Evolutionary conservation across 1,140 invertebrate genomes (phyloP), one percentile per base, ranked within the genome.

Genomic region (Neotoxoptera formosana): DNA sequence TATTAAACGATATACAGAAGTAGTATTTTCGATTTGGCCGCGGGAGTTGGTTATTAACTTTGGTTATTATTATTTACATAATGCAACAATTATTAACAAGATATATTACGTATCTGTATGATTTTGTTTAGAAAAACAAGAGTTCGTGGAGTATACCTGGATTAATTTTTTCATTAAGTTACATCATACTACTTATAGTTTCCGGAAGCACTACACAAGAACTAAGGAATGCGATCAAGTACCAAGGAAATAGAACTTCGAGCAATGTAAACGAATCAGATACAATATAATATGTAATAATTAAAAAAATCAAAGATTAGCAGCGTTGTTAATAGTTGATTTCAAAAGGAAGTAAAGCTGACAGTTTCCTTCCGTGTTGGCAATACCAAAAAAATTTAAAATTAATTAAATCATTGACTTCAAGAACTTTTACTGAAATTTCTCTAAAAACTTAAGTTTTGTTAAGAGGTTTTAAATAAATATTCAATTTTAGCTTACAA

Each of bases 201-300:
- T 93, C 91, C 34, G 76, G 81, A 23, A 53, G 84, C 30, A 86
- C 25, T 9, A 93, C 91, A 9, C 30, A n/a, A 0, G 53, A 25
- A 7, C 86, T 93, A 45, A 86, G 81, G 7, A 20, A 93, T 11
- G 81, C 34, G n/a, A 93, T 83, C 21, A 93, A 93, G 36, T 93
- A 51, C 48, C 91, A 84, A 53, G 91, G 91, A 51, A 93, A 93
- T n/a, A 86, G 34, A 45, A 84, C 60, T 67, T 88, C 21, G 14
- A 93, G 84, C 34, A 88, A 90, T 45, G 93, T 93, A 76, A 51
- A 36, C 45, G 60, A 47, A 30, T 83, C 25, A 23, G 17, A 30
- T 60, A 88, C 30, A 45, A 30, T 67, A 67, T 30, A 4, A 30
- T 60, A 9, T 30, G 30, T n/a, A 67, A n/a, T 67, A 53, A 53